Percentiles rank a stretch among this genome's conserved stretches.
phyloP scores from a whole-genome alignment of 2,113 vertebrate species.

The Pseudonaja textilis region DNA sequence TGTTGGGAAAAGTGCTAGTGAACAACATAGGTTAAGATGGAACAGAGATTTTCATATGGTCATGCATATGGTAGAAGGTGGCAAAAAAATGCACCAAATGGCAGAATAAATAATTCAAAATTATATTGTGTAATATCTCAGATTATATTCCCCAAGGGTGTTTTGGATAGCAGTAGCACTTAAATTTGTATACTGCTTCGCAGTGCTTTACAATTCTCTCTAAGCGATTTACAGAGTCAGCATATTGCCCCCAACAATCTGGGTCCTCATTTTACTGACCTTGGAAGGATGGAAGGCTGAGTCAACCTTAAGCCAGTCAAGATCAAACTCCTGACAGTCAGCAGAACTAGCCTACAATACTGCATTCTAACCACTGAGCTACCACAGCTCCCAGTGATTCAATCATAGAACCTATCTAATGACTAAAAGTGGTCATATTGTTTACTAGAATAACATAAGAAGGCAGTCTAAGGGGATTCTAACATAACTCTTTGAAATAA shows the following conservation, averaged over 20 bases:
- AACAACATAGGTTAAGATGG: background rate
- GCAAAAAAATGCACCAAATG: background rate
- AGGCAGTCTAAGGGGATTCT: background rate
- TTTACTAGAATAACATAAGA: background rate
- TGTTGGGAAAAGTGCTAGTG: background rate
- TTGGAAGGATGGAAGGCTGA: too few species aligned
- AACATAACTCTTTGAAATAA: background rate
- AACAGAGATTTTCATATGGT: background rate
- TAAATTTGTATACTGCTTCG: too few species aligned
- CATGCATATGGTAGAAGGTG: background rate
- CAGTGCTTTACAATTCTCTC: too few species aligned
- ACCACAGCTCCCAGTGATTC: background rate
- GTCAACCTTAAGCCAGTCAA: too few species aligned
- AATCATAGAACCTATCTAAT: background rate
- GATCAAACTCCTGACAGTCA: too few species aligned
- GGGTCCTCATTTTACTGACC: too few species aligned
- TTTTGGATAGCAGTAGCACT: background rate
- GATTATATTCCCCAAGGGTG: background rate
- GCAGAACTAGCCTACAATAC: too few species aligned
- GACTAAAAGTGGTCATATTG: background rate
- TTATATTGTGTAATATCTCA: background rate
- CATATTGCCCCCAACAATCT: too few species aligned
- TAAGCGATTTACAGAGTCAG: too few species aligned
- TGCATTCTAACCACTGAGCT: too few species aligned
- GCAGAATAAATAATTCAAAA: background rate